Evolutionary conservation across 2,888 invertebrate species (phyloP).

Genomic region (Acanthosepion pharaonis): DNA sequence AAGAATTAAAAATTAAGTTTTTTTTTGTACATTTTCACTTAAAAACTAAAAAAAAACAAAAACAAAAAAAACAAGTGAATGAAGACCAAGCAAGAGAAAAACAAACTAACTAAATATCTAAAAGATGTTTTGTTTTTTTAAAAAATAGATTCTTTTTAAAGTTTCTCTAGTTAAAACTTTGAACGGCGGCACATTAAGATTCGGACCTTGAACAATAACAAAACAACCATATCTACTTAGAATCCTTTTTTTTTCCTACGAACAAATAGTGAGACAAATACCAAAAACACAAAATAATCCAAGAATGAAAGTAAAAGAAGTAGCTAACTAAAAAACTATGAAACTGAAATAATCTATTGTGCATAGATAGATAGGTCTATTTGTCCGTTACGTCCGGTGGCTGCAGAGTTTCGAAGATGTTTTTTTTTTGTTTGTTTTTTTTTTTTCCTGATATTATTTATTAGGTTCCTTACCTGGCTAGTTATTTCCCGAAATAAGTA

Average conservation of each 20-base stretch:
- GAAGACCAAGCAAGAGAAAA: too few species aligned
- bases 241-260: neutral
- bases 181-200: neutral
- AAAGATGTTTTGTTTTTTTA: too few species aligned
- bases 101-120: too few species aligned
- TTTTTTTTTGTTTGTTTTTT: neutral
- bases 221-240: neutral
- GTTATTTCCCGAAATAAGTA: slow-evolving; percentile 22
- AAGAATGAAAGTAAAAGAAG: neutral
- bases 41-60: too few species aligned
- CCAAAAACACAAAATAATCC: neutral
- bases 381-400: neutral
- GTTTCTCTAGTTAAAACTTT: neutral
- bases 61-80: too few species aligned
- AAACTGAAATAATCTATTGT: neutral
- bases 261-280: neutral
- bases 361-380: neutral
- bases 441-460: neutral
- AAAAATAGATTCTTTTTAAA: neutral
- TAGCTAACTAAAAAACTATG: too few species aligned
- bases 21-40: too few species aligned
- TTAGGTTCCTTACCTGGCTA: neutral
- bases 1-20: too few species aligned
- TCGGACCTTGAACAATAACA: neutral
- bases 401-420: neutral